Evolutionary conservation across 2,888 invertebrate species (phyloP).

Genomic region (Proisotoma minuta): DNA sequence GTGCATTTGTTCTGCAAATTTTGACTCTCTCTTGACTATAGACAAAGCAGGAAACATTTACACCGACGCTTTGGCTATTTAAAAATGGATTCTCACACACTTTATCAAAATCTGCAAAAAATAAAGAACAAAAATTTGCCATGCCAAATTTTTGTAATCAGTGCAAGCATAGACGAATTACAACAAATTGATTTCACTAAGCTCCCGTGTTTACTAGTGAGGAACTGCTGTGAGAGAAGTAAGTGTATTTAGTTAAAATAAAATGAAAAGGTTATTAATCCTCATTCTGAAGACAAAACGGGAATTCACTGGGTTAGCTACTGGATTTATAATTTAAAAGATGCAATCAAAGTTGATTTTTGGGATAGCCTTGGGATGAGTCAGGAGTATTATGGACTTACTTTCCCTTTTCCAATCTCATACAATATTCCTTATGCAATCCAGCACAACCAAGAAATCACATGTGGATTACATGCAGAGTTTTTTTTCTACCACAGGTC

Average conservation of each 20-base stretch:
- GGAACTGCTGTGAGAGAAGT: not conserved
- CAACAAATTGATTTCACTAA: not conserved
- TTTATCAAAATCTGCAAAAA: not conserved
- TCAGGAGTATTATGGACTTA: not conserved
- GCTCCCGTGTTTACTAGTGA: not conserved
- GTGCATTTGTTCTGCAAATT: not conserved
- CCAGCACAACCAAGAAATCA: not conserved
- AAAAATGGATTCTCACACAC: not conserved
- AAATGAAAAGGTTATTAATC: not conserved
- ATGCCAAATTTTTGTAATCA: not conserved
- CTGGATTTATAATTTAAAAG: not conserved
- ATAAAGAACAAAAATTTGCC: not conserved
- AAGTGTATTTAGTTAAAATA: not conserved
- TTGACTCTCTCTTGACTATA: not conserved
- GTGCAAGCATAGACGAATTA: not conserved
- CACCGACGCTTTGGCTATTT: not conserved
- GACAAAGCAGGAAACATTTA: not conserved
- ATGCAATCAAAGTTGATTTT: not conserved
- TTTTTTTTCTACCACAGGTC: not conserved
- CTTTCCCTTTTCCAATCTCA: not conserved
- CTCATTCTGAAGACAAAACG: not conserved
- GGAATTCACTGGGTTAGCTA: not conserved
- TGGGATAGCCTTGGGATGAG: not conserved
- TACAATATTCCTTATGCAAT: not conserved
- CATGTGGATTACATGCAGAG: not conserved